phyloP scores from a whole-genome alignment of 2,888 invertebrate species.

The Brenthis ino region DNA sequence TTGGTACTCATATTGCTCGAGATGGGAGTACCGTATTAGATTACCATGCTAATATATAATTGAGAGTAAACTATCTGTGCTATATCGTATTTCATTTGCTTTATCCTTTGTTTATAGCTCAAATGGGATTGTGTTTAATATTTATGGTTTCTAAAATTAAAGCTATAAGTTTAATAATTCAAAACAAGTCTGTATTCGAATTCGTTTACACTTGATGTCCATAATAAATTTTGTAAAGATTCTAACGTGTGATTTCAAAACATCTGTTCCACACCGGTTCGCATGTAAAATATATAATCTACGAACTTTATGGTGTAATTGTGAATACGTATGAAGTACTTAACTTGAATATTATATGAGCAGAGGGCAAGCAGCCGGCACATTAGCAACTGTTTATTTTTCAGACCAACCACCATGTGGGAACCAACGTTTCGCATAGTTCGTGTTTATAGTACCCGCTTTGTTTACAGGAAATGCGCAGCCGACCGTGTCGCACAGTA shows the following conservation, averaged over 20 bases:
- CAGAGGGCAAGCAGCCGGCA: conserved; percentile 18
- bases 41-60: conserved; percentile 13
- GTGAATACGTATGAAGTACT: conserved; percentile 1
- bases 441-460: conserved; percentile 19
- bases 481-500: conserved; percentile 9
- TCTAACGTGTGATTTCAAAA: background rate
- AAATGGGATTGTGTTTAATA: no score
- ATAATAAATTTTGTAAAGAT: background rate
- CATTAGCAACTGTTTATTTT: conserved; percentile 32
- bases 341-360: conserved; percentile 2
- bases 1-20: conserved; percentile 7
- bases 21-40: conserved; percentile 4
- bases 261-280: background rate
- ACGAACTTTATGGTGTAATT: background rate
- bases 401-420: conserved; percentile 29
- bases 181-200: no score
- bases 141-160: no score
- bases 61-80: conserved; percentile 4
- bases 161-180: no score
- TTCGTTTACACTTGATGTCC: no score
- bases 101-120: background rate
- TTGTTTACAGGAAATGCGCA: conserved; percentile 27
- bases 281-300: background rate
- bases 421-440: conserved; percentile 32
- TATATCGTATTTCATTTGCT: background rate